Evolutionary conservation across 2,797 vertebrate species (phyloP).

Genomic region (Chromis chromis): DNA sequence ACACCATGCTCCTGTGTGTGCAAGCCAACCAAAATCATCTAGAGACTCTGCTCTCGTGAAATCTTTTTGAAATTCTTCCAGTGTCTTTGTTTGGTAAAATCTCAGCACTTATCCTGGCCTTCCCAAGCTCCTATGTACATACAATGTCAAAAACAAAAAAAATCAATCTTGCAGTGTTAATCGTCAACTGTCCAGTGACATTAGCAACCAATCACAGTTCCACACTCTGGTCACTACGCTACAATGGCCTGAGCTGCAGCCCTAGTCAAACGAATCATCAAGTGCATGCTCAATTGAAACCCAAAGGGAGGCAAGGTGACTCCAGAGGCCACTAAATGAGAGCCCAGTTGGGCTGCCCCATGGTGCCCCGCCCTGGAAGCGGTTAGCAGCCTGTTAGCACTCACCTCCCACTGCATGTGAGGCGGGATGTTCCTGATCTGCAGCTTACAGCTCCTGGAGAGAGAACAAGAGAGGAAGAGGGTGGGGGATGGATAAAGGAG

Average conservation of each 20-base stretch:
- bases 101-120: not conserved
- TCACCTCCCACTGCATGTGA: constrained; percentile 98
- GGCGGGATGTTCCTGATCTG: constrained; percentile 97
- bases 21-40: constrained; percentile 1
- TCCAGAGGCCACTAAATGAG: constrained; percentile 54
- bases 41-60: not conserved
- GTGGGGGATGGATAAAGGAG: constrained; percentile 37
- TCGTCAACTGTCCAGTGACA: not conserved
- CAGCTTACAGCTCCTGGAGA: constrained; percentile 93
- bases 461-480: constrained; percentile 49
- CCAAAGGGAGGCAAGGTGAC: constrained; percentile 50
- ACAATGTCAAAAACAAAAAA: not conserved
- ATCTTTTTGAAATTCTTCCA: not conserved
- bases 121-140: not conserved
- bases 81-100: not conserved
- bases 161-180: not conserved
- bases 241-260: constrained; percentile 15
- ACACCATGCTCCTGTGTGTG: not conserved
- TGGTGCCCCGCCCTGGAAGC: constrained; percentile 65
- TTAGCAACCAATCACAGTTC: not conserved
- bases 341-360: constrained; percentile 52
- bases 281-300: constrained; percentile 42
- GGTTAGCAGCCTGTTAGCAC: constrained; percentile 76
- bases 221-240: not conserved
- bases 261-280: constrained; percentile 29